Base-by-base conservation (phyloP, 2,888 invertebrate genomes). In the Drosophila nr. perissopoda region DNA sequence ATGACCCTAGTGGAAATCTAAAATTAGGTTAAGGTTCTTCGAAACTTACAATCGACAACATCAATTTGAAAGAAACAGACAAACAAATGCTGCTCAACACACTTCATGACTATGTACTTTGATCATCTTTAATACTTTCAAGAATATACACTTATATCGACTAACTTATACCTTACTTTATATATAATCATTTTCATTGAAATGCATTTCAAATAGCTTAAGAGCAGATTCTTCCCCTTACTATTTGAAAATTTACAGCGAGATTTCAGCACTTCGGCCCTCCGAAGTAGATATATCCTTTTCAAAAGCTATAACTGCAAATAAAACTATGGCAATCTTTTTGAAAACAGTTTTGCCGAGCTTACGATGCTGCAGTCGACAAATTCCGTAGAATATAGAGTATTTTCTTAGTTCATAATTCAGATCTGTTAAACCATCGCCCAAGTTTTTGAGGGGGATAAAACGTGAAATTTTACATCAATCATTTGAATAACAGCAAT, bases 401-500 rank as follows among this genome's bases (percentile, higher is more conserved):
- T 33, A 36, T 40, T 51, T 64, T 40, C 49, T 13, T 51, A 69
- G 40, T 66, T 65, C 40, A 46, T 21, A 29, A 51, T 34, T 13
- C 40, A 18, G 6, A 56, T 48, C 36, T 46, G 31, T 57, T 57
- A 38, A 57, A 18, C 21, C 21, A 48, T 70, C 27, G 31, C 36
- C 38, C 40, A 36, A 59, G 54, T 60, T 66, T 42, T 63, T 78
- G 62, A 74, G 42, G 27, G 34, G 61, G 51, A 69, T 76, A 58
- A 34, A 59, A 58, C 62, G 53, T 53, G 59, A 62, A 52, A 71
- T 76, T 80, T 69, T 73, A 74, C 66, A 81, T 79, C 79, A 89
- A 86, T 84, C 79, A 82, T 86, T 79, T 60, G 72, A 78, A 70
- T 38, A 83, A 72, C 52, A 81, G 82, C 87, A 89, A 86, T 89